Evolutionary conservation across 2,113 vertebrate species (phyloP).

Genomic region (Merops nubicus): DNA sequence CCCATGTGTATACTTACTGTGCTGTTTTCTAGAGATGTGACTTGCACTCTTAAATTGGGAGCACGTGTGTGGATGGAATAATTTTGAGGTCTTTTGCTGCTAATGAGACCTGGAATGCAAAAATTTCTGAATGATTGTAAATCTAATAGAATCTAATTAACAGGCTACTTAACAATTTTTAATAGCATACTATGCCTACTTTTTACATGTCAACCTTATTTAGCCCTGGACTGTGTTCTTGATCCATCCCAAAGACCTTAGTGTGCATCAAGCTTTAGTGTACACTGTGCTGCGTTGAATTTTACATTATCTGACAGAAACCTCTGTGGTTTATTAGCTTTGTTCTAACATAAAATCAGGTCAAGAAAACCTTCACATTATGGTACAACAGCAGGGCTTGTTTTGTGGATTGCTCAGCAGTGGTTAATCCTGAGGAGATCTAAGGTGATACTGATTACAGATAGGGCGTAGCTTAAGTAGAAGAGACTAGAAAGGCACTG

Average conservation of each 20-base stretch:
- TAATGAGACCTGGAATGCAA: not conserved
- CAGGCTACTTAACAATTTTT: not conserved
- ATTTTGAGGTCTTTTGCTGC: not conserved
- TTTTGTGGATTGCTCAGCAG: not conserved
- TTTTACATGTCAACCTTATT: not conserved
- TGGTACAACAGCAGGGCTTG: not conserved
- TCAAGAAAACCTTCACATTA: not conserved
- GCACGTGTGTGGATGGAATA: not conserved
- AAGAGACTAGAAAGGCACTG: not conserved
- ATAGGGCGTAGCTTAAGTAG: not conserved
- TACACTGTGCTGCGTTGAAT: not conserved
- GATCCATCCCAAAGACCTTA: not conserved
- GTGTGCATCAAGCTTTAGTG: not conserved
- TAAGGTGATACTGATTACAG: not conserved
- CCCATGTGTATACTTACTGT: not conserved
- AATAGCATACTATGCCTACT: not conserved
- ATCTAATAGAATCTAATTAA: not conserved
- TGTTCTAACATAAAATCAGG: not conserved
- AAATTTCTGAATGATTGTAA: not conserved
- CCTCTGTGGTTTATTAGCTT: too few relatives aligned
- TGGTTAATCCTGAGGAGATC: not conserved
- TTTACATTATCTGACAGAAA: not conserved
- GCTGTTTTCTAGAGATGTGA: not conserved
- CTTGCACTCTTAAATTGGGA: not conserved
- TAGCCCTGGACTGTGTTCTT: not conserved